Evolutionary conservation across 23 tunicate species (phyloP).

Genomic region (Botrylloides violaceus): DNA sequence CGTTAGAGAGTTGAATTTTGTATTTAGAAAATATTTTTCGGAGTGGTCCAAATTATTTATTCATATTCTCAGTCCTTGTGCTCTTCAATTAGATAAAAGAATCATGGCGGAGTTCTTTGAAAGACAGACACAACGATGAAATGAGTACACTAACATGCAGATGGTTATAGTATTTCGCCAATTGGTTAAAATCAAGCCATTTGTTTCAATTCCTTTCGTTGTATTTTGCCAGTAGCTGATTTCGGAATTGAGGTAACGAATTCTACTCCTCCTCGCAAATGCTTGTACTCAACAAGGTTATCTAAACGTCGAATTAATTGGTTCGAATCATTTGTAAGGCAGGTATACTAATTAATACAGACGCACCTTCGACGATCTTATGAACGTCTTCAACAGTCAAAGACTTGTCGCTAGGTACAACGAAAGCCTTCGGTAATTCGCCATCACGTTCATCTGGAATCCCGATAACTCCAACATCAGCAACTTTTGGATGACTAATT

Average conservation of each 20-base stretch:
- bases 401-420: not conserved
- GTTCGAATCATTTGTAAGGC: too few relatives aligned
- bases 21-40: too few relatives aligned
- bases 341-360: not conserved
- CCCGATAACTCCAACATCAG: not conserved
- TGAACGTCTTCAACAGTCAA: not conserved
- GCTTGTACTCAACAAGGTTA: conserved; percentile 4
- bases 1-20: too few relatives aligned
- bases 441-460: not conserved
- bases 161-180: too few relatives aligned
- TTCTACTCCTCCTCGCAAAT: conserved; percentile 21
- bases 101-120: too few relatives aligned
- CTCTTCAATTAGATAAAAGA: too few relatives aligned
- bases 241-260: conserved; percentile 4
- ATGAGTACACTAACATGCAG: too few relatives aligned
- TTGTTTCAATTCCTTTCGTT: not conserved
- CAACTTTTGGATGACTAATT: not conserved
- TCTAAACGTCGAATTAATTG: not conserved
- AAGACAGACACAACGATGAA: too few relatives aligned
- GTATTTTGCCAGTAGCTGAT: conserved; percentile 18
- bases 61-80: too few relatives aligned
- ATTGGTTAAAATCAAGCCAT: too few relatives aligned
- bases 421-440: not conserved
- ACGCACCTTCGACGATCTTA: not conserved
- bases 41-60: too few relatives aligned